Evolutionary conservation across 2,797 vertebrate species (phyloP).

Genomic region (Bradypus variegatus): DNA sequence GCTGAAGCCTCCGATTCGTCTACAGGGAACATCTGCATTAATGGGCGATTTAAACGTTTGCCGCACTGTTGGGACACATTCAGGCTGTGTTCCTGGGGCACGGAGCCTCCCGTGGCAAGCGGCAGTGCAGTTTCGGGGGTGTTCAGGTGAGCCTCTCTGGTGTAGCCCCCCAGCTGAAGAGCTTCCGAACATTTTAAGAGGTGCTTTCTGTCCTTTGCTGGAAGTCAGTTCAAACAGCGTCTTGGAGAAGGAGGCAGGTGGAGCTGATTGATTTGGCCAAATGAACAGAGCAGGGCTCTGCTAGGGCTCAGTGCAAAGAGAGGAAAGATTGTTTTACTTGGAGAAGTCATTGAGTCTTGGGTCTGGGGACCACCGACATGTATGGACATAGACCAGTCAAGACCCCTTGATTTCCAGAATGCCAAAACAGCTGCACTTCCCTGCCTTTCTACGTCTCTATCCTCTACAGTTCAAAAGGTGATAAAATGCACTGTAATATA

Average conservation of each 20-base stretch:
- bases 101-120: neutral
- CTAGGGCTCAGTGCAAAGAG: neutral
- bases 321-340: accelerated
- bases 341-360: neutral
- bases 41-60: constrained; percentile 43
- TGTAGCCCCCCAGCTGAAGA: constrained; percentile 47
- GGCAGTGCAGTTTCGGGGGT: neutral
- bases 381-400: neutral
- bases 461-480: neutral
- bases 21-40: constrained; percentile 40
- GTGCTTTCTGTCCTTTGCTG: neutral
- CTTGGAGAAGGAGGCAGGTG: neutral
- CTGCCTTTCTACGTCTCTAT: neutral
- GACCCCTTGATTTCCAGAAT: neutral
- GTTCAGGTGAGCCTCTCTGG: constrained; percentile 29
- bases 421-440: accelerated
- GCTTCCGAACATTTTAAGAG: constrained; percentile 45
- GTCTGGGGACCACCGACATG: accelerated
- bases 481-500: neutral
- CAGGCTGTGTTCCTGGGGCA: neutral
- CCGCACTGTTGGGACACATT: neutral
- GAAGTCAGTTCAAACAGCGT: neutral
- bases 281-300: neutral
- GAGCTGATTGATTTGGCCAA: neutral
- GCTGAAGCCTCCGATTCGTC: constrained; percentile 59